These are phyloP conservation scores for Gonocerus acuteangulatus DNA, from an alignment of 2,888 invertebrate species.

Conservation along the genomic window DNA sequence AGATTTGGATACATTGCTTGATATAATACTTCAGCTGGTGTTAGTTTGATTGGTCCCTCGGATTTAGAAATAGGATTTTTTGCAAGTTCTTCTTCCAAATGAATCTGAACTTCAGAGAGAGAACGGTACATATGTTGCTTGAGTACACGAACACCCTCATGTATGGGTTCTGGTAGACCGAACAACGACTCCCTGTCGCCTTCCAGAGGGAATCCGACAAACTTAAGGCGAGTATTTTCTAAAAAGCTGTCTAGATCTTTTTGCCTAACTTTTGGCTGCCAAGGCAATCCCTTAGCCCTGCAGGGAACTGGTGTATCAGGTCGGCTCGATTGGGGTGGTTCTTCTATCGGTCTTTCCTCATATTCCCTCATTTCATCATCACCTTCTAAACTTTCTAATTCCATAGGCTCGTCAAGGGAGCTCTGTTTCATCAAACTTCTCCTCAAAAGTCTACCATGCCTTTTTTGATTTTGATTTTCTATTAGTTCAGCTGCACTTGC, in stretches of 20 bases:
- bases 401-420: conserved; percentile 68
- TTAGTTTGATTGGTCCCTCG: conserved; percentile 69
- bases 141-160: conserved; percentile 86
- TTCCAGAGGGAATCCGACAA: conserved; percentile 85
- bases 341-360: conserved; percentile 42
- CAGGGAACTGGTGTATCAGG: conserved; percentile 46
- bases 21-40: conserved; percentile 82
- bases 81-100: conserved; percentile 82
- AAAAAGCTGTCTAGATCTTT: conserved; percentile 89
- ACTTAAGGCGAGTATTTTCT: conserved; percentile 85
- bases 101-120: conserved; percentile 83
- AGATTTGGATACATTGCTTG: conserved; percentile 86
- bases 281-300: conserved; percentile 62
- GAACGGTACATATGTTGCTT: conserved; percentile 90
- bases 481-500: conserved; percentile 83
- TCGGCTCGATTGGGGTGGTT: conserved; percentile 47
- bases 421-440: conserved; percentile 85
- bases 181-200: conserved; percentile 80
- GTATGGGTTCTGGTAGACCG: conserved; percentile 92
- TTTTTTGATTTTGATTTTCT: conserved; percentile 62
- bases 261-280: conserved; percentile 92
- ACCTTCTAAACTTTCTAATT: conserved; percentile 41
- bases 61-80: conserved; percentile 81
- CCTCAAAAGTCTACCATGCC: conserved; percentile 63
- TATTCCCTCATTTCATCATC: conserved; percentile 48